Conservation (phyloP, 2,888 invertebrate species). For the Nymphalis c-album region DNA sequence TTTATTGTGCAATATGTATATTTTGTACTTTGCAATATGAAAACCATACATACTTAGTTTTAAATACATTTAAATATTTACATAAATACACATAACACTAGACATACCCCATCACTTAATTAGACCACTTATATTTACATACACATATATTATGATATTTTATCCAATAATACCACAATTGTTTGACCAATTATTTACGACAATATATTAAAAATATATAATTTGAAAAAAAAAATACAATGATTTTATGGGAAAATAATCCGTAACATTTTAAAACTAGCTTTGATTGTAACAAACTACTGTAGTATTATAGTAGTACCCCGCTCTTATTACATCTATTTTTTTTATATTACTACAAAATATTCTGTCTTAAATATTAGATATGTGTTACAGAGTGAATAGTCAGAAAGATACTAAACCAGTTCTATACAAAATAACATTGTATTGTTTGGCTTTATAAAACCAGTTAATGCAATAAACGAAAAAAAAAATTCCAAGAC, state of each 20-base stretch:
- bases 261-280: too few relatives aligned
- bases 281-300: too few relatives aligned
- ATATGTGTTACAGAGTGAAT: conserved; percentile 2
- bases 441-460: too few relatives aligned
- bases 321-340: not conserved
- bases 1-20: conserved; percentile 46
- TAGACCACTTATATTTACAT: not conserved
- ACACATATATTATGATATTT: too few relatives aligned
- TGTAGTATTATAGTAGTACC: not conserved
- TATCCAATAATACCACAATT: too few relatives aligned
- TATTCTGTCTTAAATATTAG: not conserved
- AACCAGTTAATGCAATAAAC: not conserved
- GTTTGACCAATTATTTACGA: too few relatives aligned
- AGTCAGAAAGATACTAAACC: not conserved
- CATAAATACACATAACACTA: conserved; percentile 37
- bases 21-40: conserved; percentile 51
- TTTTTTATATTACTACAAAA: not conserved
- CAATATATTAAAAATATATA: too few relatives aligned
- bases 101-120: conserved; percentile 11
- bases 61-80: conserved; percentile 39
- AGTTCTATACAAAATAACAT: not conserved
- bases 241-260: too few relatives aligned
- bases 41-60: conserved; percentile 38
- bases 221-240: too few relatives aligned
- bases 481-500: not conserved